Conservation (phyloP, 2,888 invertebrate genomes). For the Oxycera nigricornis region DNA sequence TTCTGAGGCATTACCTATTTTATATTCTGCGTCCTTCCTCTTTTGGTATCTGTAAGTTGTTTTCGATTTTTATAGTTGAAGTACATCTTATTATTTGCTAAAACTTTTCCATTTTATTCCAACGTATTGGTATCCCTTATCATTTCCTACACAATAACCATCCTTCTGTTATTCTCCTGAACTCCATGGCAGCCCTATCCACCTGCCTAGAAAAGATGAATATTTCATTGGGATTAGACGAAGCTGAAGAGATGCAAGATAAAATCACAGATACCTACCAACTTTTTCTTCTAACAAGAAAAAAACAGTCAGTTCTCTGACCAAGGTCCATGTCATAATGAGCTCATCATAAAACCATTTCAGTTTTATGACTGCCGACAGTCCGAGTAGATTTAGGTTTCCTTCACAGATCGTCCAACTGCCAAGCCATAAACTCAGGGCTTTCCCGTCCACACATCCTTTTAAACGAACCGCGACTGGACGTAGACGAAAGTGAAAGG, state of each 20-base stretch:
- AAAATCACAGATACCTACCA: slow-evolving; percentile 20
- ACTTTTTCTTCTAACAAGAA: background rate
- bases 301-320: slow-evolving; percentile 12
- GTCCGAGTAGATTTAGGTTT: slow-evolving; percentile 11
- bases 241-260: background rate
- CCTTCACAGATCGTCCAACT: background rate
- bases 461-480: background rate
- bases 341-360: slow-evolving; percentile 40
- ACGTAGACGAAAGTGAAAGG: slow-evolving; percentile 25
- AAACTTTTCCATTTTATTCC: no score
- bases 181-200: background rate
- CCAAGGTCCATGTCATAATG: slow-evolving; percentile 38
- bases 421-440: slow-evolving; percentile 14
- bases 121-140: no score
- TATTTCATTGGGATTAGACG: slow-evolving; percentile 13
- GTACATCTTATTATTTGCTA: no score
- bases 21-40: no score
- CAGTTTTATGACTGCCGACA: slow-evolving; percentile 16
- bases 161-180: no score
- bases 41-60: no score
- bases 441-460: slow-evolving; percentile 18
- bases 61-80: no score
- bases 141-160: no score
- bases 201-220: background rate
- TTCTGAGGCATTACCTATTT: no score